These are phyloP conservation scores for Grus americana DNA, from an alignment of 2,113 vertebrate genomes.

Conservation along the genomic window DNA sequence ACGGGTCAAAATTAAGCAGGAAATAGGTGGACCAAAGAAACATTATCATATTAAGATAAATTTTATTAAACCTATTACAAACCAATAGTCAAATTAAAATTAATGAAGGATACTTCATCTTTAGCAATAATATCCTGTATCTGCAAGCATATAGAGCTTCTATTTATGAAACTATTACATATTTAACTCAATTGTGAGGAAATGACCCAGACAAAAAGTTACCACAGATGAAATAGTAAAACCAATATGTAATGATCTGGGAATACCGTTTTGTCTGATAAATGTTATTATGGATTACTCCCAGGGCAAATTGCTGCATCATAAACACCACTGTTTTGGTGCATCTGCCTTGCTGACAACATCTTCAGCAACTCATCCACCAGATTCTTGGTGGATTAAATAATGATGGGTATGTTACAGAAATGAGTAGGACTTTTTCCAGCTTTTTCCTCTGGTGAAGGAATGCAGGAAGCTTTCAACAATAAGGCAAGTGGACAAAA, in stretches of 20 bases:
- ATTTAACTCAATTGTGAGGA: constrained; percentile 64
- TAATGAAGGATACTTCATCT: constrained; percentile 52
- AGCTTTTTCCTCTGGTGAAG: not conserved
- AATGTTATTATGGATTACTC: not conserved
- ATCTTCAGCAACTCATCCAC: not conserved
- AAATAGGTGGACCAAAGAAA: constrained; percentile 51
- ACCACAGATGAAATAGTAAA: not conserved
- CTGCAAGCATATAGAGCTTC: constrained; percentile 33
- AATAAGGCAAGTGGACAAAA: not conserved
- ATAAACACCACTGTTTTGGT: not conserved
- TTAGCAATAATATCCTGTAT: constrained; percentile 47
- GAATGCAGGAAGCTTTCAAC: not conserved
- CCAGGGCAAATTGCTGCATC: not conserved
- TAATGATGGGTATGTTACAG: not conserved
- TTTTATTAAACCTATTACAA: constrained; percentile 71
- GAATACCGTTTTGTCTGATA: not conserved
- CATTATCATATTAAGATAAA: constrained; percentile 60
- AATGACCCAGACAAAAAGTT: constrained; percentile 46
- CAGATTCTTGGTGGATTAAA: not conserved
- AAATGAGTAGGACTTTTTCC: not conserved
- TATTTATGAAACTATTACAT: constrained; percentile 62
- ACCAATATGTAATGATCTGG: not conserved
- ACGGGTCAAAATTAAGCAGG: constrained; percentile 58
- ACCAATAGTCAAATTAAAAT: constrained; percentile 54
- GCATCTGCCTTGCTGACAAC: not conserved